Base-by-base conservation (phyloP, 1,140 invertebrate genomes). In the Yoshiicerus persimilis region DNA sequence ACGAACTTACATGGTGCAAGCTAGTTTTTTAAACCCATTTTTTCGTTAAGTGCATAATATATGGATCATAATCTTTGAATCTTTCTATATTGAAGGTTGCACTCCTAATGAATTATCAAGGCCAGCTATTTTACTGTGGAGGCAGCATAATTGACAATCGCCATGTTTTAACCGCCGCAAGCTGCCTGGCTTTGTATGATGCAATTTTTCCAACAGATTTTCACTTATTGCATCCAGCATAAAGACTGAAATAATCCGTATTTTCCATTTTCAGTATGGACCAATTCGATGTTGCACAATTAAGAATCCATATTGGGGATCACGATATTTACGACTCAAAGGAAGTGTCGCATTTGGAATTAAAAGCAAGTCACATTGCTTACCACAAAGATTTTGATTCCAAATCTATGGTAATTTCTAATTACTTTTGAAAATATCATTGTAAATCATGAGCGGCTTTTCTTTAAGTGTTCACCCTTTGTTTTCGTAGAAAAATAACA, bases 351-450 rank as follows among this genome's bases (percentile, higher is more conserved):
- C 96, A 97, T 91, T 92, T 97, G 32, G 96, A 96, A 87, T 95
- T 95, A 90, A 94, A 95, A 91, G 96, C 97, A 11, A 96, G 96
- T 91, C 94, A 96, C 87, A 95, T 97, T 0, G 96, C 97, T 27
- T 94, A 96, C 62, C 97, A 97, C 91, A 94, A 95, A 90, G 96
- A 96, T 25, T 97, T 97, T 91, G 96, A 97, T 91, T 95, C 96
- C 87, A 94, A 96, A 90, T 97, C 96, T 23, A 93, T 97, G 93
- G 96, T 96, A 93, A n/a, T n/a, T n/a, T n/a, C n/a, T n/a, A n/a
- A n/a, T n/a, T n/a, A n/a, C n/a, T n/a, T n/a, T n/a, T n/a, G n/a
- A n/a, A n/a, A n/a, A n/a, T n/a, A n/a, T n/a, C n/a, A n/a, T n/a
- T n/a, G n/a, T n/a, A n/a, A n/a, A n/a, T n/a, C n/a, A n/a, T n/a